phyloP scores from a whole-genome alignment of 30 jellyfish, hydroid and myxozoan genomes.

The Pseudorhiza aurosa region DNA sequence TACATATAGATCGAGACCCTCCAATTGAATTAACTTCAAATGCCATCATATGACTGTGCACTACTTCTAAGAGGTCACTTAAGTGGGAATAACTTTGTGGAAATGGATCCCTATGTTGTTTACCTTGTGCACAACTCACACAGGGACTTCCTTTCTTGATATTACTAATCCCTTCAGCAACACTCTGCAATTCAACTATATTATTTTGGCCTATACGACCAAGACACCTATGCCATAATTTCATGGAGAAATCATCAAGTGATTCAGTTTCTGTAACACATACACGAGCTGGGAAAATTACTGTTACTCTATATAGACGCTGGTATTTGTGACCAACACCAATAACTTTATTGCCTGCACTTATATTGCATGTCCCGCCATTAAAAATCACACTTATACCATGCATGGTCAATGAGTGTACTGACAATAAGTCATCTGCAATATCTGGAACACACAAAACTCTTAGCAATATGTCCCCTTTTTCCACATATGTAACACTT shows the following conservation, averaged over 20 bases:
- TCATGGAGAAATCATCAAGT: conserved; percentile 14
- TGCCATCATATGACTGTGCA: conserved; percentile 59
- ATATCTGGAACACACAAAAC: conserved; percentile 47
- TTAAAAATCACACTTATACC: conserved; percentile 27
- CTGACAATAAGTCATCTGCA: conserved; percentile 35
- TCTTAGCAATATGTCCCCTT: neutral
- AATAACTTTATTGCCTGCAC: conserved; percentile 6
- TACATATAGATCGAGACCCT: conserved; percentile 28
- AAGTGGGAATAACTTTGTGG: conserved; percentile 11
- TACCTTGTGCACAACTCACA: conserved; percentile 53
- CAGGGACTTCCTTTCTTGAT: conserved; percentile 28
- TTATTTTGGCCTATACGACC: conserved; percentile 17
- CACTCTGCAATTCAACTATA: conserved; percentile 9
- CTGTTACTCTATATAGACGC: conserved; percentile 22
- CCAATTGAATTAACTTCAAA: conserved; percentile 35
- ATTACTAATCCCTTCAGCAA: conserved; percentile 19
- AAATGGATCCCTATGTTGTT: conserved; percentile 43
- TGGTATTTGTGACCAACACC: conserved; percentile 34
- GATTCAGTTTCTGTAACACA: conserved; percentile 15
- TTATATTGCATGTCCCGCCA: conserved; percentile 2
- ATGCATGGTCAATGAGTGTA: conserved; percentile 26
- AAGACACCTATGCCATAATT: conserved; percentile 16
- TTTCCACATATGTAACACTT: conserved; percentile 3
- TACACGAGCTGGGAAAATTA: conserved; percentile 22
- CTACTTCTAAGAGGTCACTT: conserved; percentile 11